Evolutionary conservation across 2,888 invertebrate species (phyloP).

Genomic region (Metacarcinus magister): DNA sequence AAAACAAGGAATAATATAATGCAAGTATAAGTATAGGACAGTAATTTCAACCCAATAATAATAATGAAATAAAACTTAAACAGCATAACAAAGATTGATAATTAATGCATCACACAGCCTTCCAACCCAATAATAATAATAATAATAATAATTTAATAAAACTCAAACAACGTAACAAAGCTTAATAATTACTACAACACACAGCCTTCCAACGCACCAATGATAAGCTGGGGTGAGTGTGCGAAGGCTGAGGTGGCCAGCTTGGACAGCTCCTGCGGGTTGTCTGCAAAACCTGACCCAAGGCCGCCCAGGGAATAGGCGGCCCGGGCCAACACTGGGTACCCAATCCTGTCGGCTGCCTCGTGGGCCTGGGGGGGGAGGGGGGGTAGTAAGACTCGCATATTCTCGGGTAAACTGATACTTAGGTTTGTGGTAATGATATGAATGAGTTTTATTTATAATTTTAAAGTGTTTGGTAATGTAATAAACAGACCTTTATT

Average conservation of each 20-base stretch:
- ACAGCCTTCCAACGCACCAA: slow-evolving; percentile 73
- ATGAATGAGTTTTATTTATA: not conserved
- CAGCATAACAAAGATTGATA: too few species aligned
- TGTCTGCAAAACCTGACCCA: slow-evolving; percentile 98
- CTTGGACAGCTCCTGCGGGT: slow-evolving; percentile 90
- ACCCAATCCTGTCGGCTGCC: slow-evolving; percentile 94
- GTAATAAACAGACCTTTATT: too few species aligned
- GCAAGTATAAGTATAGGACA: too few species aligned
- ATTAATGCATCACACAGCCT: too few species aligned
- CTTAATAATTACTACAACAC: too few species aligned
- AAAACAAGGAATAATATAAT: too few species aligned
- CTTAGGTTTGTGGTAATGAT: not conserved
- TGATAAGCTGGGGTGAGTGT: slow-evolving; percentile 90
- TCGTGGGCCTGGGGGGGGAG: slow-evolving; percentile 89
- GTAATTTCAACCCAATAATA: too few species aligned
- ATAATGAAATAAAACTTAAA: too few species aligned
- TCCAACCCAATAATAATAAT: too few species aligned
- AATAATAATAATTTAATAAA: not conserved
- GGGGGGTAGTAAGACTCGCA: not conserved
- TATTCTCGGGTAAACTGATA: not conserved
- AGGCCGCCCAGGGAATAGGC: slow-evolving; percentile 99
- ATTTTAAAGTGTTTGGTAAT: too few species aligned
- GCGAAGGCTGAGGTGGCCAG: slow-evolving; percentile 94
- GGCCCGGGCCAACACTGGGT: slow-evolving; percentile 98
- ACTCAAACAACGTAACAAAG: not conserved